Percentiles rank a stretch among this genome's conserved stretches.
Conservation (phyloP, 1,140 invertebrate species). For the Drosophila kikkawai region DNA sequence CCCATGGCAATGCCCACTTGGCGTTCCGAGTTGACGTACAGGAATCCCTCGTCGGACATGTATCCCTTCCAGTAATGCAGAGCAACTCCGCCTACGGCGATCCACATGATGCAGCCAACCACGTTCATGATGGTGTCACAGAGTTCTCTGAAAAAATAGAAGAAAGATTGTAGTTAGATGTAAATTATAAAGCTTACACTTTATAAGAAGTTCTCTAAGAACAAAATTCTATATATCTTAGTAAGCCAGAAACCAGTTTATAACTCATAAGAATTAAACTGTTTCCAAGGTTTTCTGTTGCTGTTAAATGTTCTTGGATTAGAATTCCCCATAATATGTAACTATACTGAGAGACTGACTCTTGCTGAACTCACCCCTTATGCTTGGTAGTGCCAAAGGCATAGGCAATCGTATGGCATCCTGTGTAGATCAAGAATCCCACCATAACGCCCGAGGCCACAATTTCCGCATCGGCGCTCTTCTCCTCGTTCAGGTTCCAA, state of each 20-base stretch:
- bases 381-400: conserved; percentile 91
- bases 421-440: conserved; percentile 93
- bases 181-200: neutral
- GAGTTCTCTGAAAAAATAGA: conserved; percentile 86
- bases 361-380: conserved; percentile 87
- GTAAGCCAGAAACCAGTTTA: neutral
- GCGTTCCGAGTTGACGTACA: conserved; percentile 88
- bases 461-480: conserved; percentile 93
- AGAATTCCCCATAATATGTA: neutral
- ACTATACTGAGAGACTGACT: no score
- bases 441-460: conserved; percentile 94
- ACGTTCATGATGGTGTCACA: conserved; percentile 94
- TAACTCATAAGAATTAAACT: neutral
- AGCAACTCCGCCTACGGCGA: conserved; percentile 92
- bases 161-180: neutral
- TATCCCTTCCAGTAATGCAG: conserved; percentile 95
- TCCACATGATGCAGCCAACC: conserved; percentile 92
- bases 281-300: neutral
- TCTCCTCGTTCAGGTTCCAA: conserved; percentile 95
- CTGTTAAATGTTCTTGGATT: neutral
- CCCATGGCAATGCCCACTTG: conserved; percentile 92
- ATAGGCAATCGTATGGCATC: conserved; percentile 89
- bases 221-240: neutral
- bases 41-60: conserved; percentile 90
- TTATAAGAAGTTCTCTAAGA: neutral